Base-by-base conservation (phyloP, 2,113 vertebrate genomes). In the Manacus vitellinus region DNA sequence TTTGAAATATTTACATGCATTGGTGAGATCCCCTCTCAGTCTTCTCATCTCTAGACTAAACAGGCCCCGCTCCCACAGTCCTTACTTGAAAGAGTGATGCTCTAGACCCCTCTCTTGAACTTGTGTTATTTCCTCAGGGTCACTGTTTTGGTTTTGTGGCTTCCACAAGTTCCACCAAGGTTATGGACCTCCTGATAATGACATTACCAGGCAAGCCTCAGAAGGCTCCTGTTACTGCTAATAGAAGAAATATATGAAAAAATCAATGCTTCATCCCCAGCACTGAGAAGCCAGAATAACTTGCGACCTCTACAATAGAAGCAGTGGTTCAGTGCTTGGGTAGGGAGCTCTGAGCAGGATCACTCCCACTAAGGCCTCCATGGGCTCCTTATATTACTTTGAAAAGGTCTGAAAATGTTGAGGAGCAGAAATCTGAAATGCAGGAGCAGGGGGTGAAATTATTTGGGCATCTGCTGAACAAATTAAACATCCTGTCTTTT, bases 21-120 rank as follows among this genome's bases (percentile, higher is more conserved):
- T 22, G 8, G 14, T 14, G 46, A 25, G 24, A 14, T 31, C 7
- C 11, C 23, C 28, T 39, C 52, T n/a, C 28, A 39, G 23, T 23
- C 22, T 20, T 52, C 44, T 74, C 33, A n/a, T 61, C 28, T n/a
- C 6, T 5, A 28, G 37, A 28, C 8, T 33, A 31, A 75, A 27
- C 6, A 24, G 24, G 20, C 39, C 20, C n/a, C n/a, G 14, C 18
- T n/a, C 20, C 19, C 1, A 0, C 2, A 28, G 10, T 30, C 3
- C 30, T 13, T 76, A 28, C n/a, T 61, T 24, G 21, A 14, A 25
- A 39, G 62, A n/a, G 24, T 35, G 23, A 21, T 41, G 11, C 10
- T 31, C 7, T 62, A 68, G 13, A 75, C 20, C 4, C 13, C 20
- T 30, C 1, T 41, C 33, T 67, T 54, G 14, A 17, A 35, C 18